Base-by-base conservation (phyloP, 2,888 invertebrate species). In the Cheilosia variabilis region DNA sequence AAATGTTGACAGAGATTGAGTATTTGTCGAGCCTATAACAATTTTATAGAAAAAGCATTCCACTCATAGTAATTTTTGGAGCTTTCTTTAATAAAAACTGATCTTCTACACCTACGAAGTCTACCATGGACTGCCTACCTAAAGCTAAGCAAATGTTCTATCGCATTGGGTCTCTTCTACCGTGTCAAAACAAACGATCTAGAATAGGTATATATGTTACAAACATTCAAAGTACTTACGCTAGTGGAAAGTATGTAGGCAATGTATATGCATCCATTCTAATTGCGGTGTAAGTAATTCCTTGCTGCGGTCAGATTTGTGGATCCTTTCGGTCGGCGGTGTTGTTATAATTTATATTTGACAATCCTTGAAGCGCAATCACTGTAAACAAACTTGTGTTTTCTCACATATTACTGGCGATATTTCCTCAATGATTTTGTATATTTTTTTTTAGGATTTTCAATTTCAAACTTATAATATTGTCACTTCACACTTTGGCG, bases 261-360 rank as follows among this genome's bases (percentile, higher is more conserved):
- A 90, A 76, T 34, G 89, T 88, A 58, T 90, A 90, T 58, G 89
- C 89, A 88, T 90, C 89, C 89, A 90, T 89, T 73, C 53, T 86
- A 43, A 45, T 52, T n/a, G 15, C 79, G 19, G 53, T 77, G 53
- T 78, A 58, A 55, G 45, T 68, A 57, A 53, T 62, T 77, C 55
- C 58, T 52, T 47, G n/a, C n/a, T 47, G 62, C 27, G 52, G 19
- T 68, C 52, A 52, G 37, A 45, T 34, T 24, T 62, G 45, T 17
- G 5, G 22, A 37, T 34, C 41, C 47, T n/a, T 47, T 17, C 65
- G 19, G n/a, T 72, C 31, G 34, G 45, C 31, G 34, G 45, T 19
- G 50, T 73, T 17, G 17, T 47, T 43, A 15, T 58, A 13, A 9
- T 47, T 37, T 55, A 22, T 53, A 22, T 45, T 53, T 58, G 15